Conservation (phyloP, 1,140 invertebrate genomes). For the Acromyrmex echinatior region DNA sequence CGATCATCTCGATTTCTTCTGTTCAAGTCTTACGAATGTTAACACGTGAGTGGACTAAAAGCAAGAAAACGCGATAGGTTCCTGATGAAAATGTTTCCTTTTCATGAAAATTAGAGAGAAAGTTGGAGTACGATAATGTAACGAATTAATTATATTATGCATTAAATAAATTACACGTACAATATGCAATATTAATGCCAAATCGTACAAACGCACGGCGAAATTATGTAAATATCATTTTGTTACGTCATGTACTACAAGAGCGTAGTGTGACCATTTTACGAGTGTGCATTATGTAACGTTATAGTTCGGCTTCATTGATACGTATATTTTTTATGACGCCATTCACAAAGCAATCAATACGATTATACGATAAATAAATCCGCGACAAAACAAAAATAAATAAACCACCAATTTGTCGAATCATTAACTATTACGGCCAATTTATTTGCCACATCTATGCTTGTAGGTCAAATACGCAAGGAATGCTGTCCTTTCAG, state of each 20-base stretch:
- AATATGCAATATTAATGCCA: neutral
- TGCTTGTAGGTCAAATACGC: constrained; percentile 43
- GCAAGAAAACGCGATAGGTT: neutral
- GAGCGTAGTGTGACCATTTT: constrained; percentile 39
- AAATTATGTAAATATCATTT: constrained; percentile 47
- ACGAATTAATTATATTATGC: neutral
- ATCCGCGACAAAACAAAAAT: constrained; percentile 44
- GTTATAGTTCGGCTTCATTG: constrained; percentile 48
- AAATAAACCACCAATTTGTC: constrained; percentile 51
- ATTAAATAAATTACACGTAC: neutral
- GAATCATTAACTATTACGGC: constrained; percentile 50
- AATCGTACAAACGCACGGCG: neutral
- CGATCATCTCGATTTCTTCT: neutral
- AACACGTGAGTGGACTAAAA: neutral
- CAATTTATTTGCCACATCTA: constrained; percentile 38
- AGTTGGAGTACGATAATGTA: neutral
- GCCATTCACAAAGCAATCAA: neutral
- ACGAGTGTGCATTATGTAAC: constrained; percentile 51
- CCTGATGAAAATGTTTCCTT: neutral
- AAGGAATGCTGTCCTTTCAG: neutral
- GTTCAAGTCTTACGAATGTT: neutral
- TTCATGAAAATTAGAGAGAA: neutral
- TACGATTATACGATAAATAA: constrained; percentile 38
- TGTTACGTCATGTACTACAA: constrained; percentile 36
- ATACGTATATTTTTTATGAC: constrained; percentile 43